phyloP scores from a whole-genome alignment of 2,888 invertebrate genomes.

The Leuctra nigra region DNA sequence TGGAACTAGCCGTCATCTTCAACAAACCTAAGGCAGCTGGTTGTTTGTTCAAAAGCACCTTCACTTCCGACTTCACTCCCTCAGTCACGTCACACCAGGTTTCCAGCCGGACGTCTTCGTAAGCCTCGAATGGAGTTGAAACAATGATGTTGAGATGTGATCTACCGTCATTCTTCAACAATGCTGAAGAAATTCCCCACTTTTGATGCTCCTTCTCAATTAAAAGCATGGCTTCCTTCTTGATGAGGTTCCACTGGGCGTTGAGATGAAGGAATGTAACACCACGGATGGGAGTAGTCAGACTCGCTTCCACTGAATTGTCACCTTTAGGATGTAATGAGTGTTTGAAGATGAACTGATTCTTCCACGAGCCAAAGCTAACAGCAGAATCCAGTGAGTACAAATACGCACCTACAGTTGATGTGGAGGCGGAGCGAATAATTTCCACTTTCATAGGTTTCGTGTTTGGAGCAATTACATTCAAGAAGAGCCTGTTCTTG shows the following conservation, averaged over 20 bases:
- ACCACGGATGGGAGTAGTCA: constrained; percentile 1
- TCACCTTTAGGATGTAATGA: background rate
- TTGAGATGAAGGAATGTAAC: background rate
- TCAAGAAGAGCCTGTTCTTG: background rate
- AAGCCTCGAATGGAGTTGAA: background rate
- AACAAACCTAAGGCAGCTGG: no score
- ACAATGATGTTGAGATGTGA: background rate
- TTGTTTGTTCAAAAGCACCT: no score
- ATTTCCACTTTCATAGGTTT: background rate
- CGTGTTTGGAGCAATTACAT: background rate
- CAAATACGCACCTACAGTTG: background rate
- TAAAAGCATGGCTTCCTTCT: background rate
- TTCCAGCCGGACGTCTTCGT: background rate
- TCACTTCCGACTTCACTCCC: no score
- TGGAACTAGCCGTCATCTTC: no score
- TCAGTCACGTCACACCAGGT: background rate
- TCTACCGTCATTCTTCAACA: background rate
- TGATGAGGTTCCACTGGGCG: background rate
- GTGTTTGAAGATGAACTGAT: background rate
- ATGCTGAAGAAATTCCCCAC: background rate
- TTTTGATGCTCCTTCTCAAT: background rate
- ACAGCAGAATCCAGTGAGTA: background rate
- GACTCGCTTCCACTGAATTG: background rate
- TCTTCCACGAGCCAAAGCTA: background rate
- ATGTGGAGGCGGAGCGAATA: background rate